These are phyloP conservation scores for Bhutanitis thaidina DNA, from an alignment of 2,888 invertebrate species.

Conservation along the genomic window DNA sequence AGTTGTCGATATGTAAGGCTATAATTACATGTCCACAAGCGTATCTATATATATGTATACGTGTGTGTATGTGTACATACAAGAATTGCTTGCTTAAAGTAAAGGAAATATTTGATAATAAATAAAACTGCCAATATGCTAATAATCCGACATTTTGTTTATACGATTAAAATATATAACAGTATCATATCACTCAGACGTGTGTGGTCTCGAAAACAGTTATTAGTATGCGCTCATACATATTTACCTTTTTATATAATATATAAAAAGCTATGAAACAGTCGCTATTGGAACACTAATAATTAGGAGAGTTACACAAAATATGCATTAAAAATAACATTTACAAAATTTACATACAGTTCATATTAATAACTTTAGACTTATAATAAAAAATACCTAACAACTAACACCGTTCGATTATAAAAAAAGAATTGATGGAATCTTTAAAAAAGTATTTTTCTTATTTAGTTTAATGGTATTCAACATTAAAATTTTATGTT, in stretches of 20 bases:
- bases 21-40: too few species aligned
- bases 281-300: slow-evolving; percentile 19
- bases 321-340: slow-evolving; percentile 36
- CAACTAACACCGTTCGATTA: slow-evolving; percentile 48
- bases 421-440: slow-evolving; percentile 61
- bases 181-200: slow-evolving; percentile 49
- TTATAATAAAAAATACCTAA: slow-evolving; percentile 36
- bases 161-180: slow-evolving; percentile 62
- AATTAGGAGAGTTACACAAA: slow-evolving; percentile 22
- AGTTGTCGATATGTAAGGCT: too few species aligned
- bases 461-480: slow-evolving; percentile 29
- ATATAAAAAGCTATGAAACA: slow-evolving; percentile 45
- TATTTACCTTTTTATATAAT: slow-evolving; percentile 32
- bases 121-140: slow-evolving; percentile 44
- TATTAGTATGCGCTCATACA: slow-evolving; percentile 22
- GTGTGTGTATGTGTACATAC: too few species aligned
- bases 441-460: slow-evolving; percentile 39
- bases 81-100: too few species aligned
- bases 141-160: slow-evolving; percentile 62
- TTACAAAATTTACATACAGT: slow-evolving; percentile 71
- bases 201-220: slow-evolving; percentile 37
- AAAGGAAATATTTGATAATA: neutral
- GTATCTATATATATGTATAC: too few species aligned
- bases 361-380: slow-evolving; percentile 34
- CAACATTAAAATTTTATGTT: slow-evolving; percentile 34